Evolutionary conservation across 2,113 vertebrate species (phyloP), one percentile per base, ranked within the genome.

Genomic region (Rynchops niger): DNA sequence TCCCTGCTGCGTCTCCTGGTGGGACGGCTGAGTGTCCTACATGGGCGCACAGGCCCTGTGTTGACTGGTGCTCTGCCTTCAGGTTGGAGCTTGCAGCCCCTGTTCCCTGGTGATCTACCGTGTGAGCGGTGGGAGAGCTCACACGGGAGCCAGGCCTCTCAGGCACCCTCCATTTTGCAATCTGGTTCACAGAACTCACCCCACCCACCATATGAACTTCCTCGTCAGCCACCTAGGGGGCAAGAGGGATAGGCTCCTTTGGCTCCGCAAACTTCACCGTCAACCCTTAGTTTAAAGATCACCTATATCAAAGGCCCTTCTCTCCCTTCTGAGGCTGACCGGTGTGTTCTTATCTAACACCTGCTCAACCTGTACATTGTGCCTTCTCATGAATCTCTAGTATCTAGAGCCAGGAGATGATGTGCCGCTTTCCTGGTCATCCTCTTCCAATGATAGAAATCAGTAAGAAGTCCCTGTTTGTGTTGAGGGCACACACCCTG

Each of bases 1-100:
- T 4, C 18, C 22, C 38, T 34, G 56, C 63, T n/a, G 16, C 21
- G 5, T 18, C 36, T 34, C n/a, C 12, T 43, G 59, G 32, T 26
- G 10, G 10, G 17, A 40, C 20, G 12, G 78, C 3, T 1, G 2
- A 16, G 36, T 3, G 5, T 12, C 36, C 32, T 19, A 2, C 9
- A 1, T 15, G 59, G 26, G 34, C 5, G 30, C 5, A 2, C 9
- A 11, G 40, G 9, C 17, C 23, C 12, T 23, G 10, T 11, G 12
- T 9, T 27, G 27, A 9, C 17, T 32, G 26, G 47, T 61, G 42
- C 17, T 11, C 29, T 52, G 69, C 13, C 26, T 47, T 80, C 30
- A 43, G n/a, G 11, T 43, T n/a, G 2, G 5, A 76, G 23, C 58
- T 63, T 16, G 5, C 26, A 61, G 70, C 29, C 52, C 1, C 0